Evolutionary conservation across 1,140 invertebrate genomes (phyloP), one percentile per base, ranked within the genome.

Genomic region (Dendrolimus punctatus): DNA sequence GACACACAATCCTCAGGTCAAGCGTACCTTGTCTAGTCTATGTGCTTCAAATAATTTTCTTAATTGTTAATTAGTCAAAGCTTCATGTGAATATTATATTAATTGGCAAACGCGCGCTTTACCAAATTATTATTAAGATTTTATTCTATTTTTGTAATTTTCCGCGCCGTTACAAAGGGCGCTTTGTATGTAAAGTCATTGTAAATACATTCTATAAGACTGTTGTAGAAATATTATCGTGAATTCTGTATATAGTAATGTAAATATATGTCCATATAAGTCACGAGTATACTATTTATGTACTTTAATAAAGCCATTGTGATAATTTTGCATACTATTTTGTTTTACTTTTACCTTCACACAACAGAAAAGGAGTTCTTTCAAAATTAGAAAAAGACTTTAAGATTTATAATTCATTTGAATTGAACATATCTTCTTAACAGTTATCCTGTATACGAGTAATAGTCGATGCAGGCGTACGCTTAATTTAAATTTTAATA

Each of bases 291-390:
- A 86, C 79, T 86, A 86, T 86, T 86, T 86, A 86, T 86, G 79
- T 86, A 86, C 76, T 82, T 86, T 84, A 86, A 86, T 86, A 86
- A 86, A 86, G 79, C 80, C 79, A 86, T 84, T 86, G 83, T 86
- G 82, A 86, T 86, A 86, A 86, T 86, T 86, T 84, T 84, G 74
- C 78, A 82, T 76, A 82, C 59, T 50, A 53, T 49, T 52, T 71
- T 73, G 69, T 76, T 78, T 69, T 62, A 68, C 64, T 78, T 73
- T 61, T 43, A 50, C 51, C 39, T 41, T 10, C 23, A 3, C 23
- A 23, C 23, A 23, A 23, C 3, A 23, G 23, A 23, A 23, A 23
- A 23, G 23, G 23, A 23, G 8, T 53, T 45, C 7, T 40, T 46
- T 38, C 8, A 4, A 5, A 7, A 6, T 49, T 49, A 10, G 23